Conservation (phyloP, 2,113 vertebrate species). For the Phocoena sinus region DNA sequence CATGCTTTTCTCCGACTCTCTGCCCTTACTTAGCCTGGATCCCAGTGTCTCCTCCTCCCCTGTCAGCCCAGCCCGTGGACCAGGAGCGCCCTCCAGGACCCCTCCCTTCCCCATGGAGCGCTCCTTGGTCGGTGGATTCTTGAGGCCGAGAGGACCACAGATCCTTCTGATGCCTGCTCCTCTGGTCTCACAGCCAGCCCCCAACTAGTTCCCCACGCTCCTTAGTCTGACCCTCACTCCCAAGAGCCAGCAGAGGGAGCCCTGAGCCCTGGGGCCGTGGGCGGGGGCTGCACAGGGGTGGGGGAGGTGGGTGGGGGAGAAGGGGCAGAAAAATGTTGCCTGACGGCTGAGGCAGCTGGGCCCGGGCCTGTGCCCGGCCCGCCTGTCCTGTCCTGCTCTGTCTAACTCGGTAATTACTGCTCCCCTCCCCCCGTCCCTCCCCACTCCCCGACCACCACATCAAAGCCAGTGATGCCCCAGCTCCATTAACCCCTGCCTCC, state of each 20-base stretch:
- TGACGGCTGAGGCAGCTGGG: constrained; percentile 69
- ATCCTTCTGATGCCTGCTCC: not conserved
- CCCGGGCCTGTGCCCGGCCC: constrained; percentile 73
- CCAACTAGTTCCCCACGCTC: not conserved
- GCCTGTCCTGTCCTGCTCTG: constrained; percentile 75
- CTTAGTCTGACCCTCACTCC: constrained; percentile 57
- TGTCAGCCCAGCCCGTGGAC: not conserved
- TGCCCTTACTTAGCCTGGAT: not conserved
- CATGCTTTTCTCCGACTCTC: not conserved
- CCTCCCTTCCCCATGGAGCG: not conserved
- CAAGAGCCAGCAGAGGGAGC: constrained; percentile 71
- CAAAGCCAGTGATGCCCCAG: constrained; percentile 68
- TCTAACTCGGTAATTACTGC: constrained; percentile 74
- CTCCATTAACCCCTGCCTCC: constrained; percentile 69
- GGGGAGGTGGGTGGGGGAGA: constrained; percentile 68
- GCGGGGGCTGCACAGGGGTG: constrained; percentile 61
- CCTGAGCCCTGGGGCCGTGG: constrained; percentile 73
- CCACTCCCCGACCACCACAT: constrained; percentile 65
- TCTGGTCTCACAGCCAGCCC: not conserved
- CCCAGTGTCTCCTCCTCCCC: not conserved
- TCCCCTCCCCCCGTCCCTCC: constrained; percentile 65
- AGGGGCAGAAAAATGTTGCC: constrained; percentile 77
- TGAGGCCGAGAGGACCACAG: not conserved
- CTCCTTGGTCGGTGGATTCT: not conserved
- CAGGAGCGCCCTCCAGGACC: not conserved